Base-by-base conservation (phyloP, 1,140 invertebrate genomes). In the Zaprionus vittiger region DNA sequence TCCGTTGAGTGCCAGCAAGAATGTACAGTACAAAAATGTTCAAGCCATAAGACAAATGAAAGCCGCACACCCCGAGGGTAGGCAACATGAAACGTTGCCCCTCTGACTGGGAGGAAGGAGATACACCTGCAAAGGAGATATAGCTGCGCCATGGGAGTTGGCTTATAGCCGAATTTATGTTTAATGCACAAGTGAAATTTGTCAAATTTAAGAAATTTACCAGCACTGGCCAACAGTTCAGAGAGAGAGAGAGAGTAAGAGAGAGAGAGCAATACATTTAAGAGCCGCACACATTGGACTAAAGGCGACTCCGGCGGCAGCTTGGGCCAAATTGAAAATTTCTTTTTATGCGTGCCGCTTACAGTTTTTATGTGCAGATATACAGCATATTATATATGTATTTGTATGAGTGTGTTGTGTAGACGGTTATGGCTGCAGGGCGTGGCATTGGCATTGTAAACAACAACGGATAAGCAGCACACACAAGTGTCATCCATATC, bases 381-480 rank as follows among this genome's bases (percentile, higher is more conserved):
- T 89, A 76, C 77, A 65, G 80, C 65, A 56, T 72, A 64, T 55
- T 44, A 66, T 44, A 26, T 68, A 49, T 68, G 26, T 26, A 20
- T 60, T 17, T 65, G 34, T 65, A 14, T 56, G 17, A 44, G n/a
- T 22, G 34, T 63, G 20, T 31, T 20, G 41, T 6, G 11, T 56
- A 44, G 59, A 72, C 57, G 47, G 17, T 60, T 60, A 47, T 77
- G 57, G 49, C 78, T 79, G 6, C 41, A 72, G 79, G 84, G 81
- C 84, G 84, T 87, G 84, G 81, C 84, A 77, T 77, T 77, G 70
- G 70, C 75, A 89, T 77, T 83, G 84, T 89, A 83, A 89, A 84
- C 84, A 89, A 81, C 67, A 84, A 73, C 67, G 84, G 81, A 89
- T 90, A 90, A 89, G 85, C 85, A 89, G 81, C 81, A 54, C 56